Base-by-base conservation (phyloP, 2,113 vertebrate species). In the Gobio gobio region DNA sequence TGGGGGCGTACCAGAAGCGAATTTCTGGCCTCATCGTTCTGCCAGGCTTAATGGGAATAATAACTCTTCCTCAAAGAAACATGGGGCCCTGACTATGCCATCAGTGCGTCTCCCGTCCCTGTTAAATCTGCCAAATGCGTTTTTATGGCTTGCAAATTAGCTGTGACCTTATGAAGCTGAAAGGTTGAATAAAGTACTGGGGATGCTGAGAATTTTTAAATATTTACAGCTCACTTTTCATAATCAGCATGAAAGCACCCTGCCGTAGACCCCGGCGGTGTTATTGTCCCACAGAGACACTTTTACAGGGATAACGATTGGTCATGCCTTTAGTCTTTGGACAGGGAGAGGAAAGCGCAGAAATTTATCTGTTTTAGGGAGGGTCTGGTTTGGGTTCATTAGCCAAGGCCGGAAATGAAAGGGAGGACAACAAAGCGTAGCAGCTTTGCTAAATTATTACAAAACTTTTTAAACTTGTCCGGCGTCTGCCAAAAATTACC, bases 161-260 rank as follows among this genome's bases (percentile, higher is more conserved):
- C 88, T 90, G 78, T 91, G 92, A 94, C 93, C 94, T 94, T 94
- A 92, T 73, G 85, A 83, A 88, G 89, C 89, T 88, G 86, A 94
- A 91, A 92, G 91, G 92, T 93, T 92, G 91, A 91, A 90, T 90
- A 88, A 78, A 86, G 90, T 87, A 88, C 91, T 86, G 43, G 86
- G 89, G 86, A 91, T 93, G 91, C 88, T 89, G 89, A 87, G 89
- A 88, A 86, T 91, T 92, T 85, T 91, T 74, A 92, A 94, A 93
- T 94, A 94, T 94, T 92, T 94, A 93, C 92, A 82, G 90, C 93
- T 94, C 89, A 86, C 90, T 92, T 91, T 91, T 92, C 89, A 91
- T 92, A 91, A 94, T 93, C 89, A 89, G 91, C 85, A 82, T 61
- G 88, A 89, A 77, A 82, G 83, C 86, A 77, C 89, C 87, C 90